A percentile compares a stretch with the other conserved stretches of the same genome.
phyloP scores from a whole-genome alignment of 2,797 vertebrate species.

The Chelonia mydas region DNA sequence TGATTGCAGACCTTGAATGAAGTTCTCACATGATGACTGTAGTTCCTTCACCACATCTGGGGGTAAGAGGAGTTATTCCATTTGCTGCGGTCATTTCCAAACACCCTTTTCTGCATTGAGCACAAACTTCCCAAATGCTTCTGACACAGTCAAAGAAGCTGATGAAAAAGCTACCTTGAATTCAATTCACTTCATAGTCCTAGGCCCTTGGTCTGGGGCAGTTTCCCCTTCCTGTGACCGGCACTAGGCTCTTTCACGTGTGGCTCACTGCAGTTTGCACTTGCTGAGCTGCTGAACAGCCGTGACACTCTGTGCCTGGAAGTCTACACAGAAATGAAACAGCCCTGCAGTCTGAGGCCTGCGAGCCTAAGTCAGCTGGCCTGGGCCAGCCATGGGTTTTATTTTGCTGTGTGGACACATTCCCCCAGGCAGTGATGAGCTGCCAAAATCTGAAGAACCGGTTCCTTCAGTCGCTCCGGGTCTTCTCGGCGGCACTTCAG shows the following conservation, averaged over 20 bases:
- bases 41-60: neutral
- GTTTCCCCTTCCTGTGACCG: accelerated
- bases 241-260: accelerated
- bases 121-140: neutral
- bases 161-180: accelerated
- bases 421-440: neutral
- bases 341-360: neutral
- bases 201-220: accelerated
- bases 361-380: neutral
- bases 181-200: accelerated
- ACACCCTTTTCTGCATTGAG: too few relatives aligned
- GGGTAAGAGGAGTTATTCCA: neutral
- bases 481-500: too few relatives aligned
- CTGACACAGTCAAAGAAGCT: accelerated
- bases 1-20: neutral
- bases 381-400: neutral
- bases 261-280: accelerated
- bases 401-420: neutral
- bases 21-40: neutral
- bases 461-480: too few relatives aligned
- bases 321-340: neutral
- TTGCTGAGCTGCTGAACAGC: neutral
- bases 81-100: neutral
- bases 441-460: too few relatives aligned
- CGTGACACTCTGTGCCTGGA: neutral